phyloP scores from a whole-genome alignment of 2,888 invertebrate genomes.

The Tetrapedia diversipes region DNA sequence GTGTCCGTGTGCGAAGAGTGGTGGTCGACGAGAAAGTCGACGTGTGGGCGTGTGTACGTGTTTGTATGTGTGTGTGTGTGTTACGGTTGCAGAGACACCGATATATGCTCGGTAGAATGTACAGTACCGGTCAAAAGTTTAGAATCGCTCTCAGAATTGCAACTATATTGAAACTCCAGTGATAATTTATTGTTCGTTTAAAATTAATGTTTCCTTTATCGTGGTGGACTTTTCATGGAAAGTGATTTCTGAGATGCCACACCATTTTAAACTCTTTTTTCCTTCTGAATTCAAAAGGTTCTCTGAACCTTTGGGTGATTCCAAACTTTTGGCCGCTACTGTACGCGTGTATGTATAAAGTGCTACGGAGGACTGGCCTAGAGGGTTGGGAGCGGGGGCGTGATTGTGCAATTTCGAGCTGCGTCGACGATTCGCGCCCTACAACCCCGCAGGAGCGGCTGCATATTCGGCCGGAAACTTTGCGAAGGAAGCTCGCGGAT shows the following conservation, averaged over 20 bases:
- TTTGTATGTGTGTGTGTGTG: neutral
- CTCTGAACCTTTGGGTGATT: too few species aligned
- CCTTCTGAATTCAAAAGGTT: too few species aligned
- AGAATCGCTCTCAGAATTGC: too few species aligned
- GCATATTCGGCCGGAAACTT: constrained; percentile 28
- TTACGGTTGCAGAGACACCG: constrained; percentile 30
- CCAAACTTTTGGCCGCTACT: too few species aligned
- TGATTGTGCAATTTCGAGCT: constrained; percentile 55
- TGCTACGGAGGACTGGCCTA: constrained; percentile 28
- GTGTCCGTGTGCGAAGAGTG: constrained; percentile 1
- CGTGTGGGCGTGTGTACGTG: neutral
- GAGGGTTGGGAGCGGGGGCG: constrained; percentile 1
- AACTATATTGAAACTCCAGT: too few species aligned
- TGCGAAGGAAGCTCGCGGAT: neutral
- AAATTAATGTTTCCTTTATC: too few species aligned
- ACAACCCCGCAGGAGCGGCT: neutral
- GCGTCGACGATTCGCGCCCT: constrained; percentile 53
- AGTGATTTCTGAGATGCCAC: too few species aligned
- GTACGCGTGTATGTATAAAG: too few species aligned
- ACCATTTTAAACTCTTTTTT: too few species aligned
- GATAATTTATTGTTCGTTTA: too few species aligned
- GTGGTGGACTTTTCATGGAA: too few species aligned
- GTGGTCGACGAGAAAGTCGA: neutral
- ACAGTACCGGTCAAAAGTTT: too few species aligned
- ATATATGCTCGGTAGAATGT: constrained; percentile 28